Conservation (phyloP, 35 echinoderm and acorn worm species). For the Nesometra sesokonis region DNA sequence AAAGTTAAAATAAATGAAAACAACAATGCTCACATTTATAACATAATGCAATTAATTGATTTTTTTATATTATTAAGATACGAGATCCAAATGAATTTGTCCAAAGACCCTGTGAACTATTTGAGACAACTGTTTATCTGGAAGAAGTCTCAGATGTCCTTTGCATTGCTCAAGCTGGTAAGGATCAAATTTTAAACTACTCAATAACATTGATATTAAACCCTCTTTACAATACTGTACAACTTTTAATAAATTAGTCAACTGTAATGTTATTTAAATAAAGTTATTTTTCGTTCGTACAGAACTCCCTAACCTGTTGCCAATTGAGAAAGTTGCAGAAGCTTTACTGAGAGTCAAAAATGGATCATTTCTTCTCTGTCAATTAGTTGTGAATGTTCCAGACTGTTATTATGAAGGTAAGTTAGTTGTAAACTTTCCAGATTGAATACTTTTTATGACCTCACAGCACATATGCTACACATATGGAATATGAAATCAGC, state of each 20-base stretch:
- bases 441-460: too few species aligned
- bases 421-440: too few species aligned
- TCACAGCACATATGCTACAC: too few species aligned
- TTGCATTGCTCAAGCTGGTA: slow-evolving; percentile 98
- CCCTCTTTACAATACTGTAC: too few species aligned
- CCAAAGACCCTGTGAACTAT: slow-evolving; percentile 76
- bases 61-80: slow-evolving; percentile 18
- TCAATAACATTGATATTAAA: too few species aligned
- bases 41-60: too few species aligned
- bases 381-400: slow-evolving; percentile 82
- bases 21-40: too few species aligned
- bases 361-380: slow-evolving; percentile 67
- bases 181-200: background rate
- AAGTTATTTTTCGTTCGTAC: slow-evolving; percentile 10
- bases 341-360: slow-evolving; percentile 69
- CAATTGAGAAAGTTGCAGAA: slow-evolving; percentile 74
- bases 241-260: too few species aligned
- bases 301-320: slow-evolving; percentile 81
- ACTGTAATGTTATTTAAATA: background rate
- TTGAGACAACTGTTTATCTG: slow-evolving; percentile 87
- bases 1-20: too few species aligned
- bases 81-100: slow-evolving; percentile 55
- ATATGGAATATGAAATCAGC: too few species aligned
- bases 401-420: slow-evolving; percentile 95
- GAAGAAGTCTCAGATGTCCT: slow-evolving; percentile 97